Conservation (phyloP, 2,113 vertebrate genomes). For the Laticauda colubrina region DNA sequence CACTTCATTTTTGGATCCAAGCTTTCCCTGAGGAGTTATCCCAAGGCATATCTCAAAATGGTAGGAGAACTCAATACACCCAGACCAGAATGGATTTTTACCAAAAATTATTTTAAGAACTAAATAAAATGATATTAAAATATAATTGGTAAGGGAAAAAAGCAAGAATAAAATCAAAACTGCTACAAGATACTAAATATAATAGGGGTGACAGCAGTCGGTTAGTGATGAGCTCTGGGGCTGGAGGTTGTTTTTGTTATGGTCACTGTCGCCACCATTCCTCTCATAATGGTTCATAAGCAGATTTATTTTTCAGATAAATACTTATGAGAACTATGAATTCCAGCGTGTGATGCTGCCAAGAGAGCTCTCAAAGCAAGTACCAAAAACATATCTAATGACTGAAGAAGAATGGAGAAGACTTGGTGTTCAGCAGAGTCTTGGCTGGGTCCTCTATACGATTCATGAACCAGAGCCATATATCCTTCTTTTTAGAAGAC, state of each 20-base stretch:
- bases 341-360: slow-evolving; percentile 90
- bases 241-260: neutral
- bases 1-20: no score
- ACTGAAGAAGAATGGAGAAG: slow-evolving; percentile 86
- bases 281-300: slow-evolving; percentile 74
- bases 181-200: no score
- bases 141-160: no score
- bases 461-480: slow-evolving; percentile 90
- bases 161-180: no score
- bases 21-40: no score
- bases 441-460: slow-evolving; percentile 90
- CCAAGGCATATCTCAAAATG: no score
- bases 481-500: slow-evolving; percentile 89
- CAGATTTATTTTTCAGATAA: slow-evolving; percentile 89
- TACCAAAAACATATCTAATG: slow-evolving; percentile 87
- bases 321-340: slow-evolving; percentile 82
- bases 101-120: no score
- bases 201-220: neutral
- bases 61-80: no score
- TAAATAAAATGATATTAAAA: no score
- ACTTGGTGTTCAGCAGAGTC: slow-evolving; percentile 85
- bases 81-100: no score
- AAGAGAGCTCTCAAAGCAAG: slow-evolving; percentile 82
- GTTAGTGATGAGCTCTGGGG: accelerated
- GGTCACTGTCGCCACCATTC: neutral